A percentile compares a stretch with the other conserved stretches of the same genome.
phyloP scores from a whole-genome alignment of 2,113 vertebrate genomes.

The Leptodactylus fuscus region DNA sequence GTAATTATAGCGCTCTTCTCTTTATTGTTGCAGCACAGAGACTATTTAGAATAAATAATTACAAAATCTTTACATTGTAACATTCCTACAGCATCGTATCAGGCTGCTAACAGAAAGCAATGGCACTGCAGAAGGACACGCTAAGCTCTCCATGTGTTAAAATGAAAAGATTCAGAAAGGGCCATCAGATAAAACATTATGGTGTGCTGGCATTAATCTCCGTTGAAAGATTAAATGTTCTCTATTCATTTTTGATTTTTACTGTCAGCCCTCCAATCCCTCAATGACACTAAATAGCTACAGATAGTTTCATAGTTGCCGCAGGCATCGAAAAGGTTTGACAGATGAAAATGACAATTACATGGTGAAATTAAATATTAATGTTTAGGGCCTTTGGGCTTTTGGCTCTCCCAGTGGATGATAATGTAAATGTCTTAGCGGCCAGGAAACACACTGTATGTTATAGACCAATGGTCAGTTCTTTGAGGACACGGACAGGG shows the following conservation, averaged over 20 bases:
- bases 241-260: slow-evolving; percentile 51
- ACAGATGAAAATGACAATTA: slow-evolving; percentile 48
- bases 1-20: background rate
- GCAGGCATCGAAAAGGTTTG: slow-evolving; percentile 47
- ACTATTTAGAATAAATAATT: background rate
- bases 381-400: slow-evolving; percentile 41
- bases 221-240: slow-evolving; percentile 55
- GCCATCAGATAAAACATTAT: slow-evolving; percentile 44
- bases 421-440: slow-evolving; percentile 21
- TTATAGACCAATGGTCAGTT: slow-evolving; percentile 16
- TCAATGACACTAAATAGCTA: slow-evolving; percentile 53
- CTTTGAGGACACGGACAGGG: slow-evolving; percentile 10
- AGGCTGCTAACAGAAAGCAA: background rate
- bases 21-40: background rate
- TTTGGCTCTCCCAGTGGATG: slow-evolving; percentile 35
- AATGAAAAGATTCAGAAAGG: slow-evolving; percentile 18
- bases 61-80: background rate
- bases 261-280: slow-evolving; percentile 42
- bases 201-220: slow-evolving; percentile 40
- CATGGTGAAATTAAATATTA: slow-evolving; percentile 49
- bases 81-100: too few species aligned
- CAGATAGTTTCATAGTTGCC: slow-evolving; percentile 46
- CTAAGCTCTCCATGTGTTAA: slow-evolving; percentile 2
- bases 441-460: background rate
- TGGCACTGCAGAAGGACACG: background rate